Conservation (phyloP, 2,888 invertebrate genomes). For the Helobdella robusta region DNA sequence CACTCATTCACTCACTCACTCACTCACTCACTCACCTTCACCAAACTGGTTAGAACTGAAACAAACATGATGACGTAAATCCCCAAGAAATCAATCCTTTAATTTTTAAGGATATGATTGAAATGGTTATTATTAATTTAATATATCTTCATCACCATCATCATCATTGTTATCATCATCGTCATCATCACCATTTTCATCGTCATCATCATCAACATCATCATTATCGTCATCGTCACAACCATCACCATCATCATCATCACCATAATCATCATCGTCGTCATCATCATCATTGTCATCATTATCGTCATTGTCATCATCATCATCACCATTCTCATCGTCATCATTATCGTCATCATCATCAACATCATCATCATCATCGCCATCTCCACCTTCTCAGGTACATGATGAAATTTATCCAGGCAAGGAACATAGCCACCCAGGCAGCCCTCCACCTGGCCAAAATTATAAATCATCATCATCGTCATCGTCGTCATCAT, state of each 20-base stretch:
- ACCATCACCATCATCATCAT: constrained; percentile 16
- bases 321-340: neutral
- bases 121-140: neutral
- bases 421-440: constrained; percentile 38
- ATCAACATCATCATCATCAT: neutral
- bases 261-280: constrained; percentile 8
- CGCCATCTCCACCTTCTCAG: constrained; percentile 32
- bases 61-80: constrained; percentile 43
- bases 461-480: no score
- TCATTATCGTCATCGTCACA: neutral
- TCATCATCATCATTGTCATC: neutral
- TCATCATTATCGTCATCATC: constrained; percentile 1
- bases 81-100: constrained; percentile 40
- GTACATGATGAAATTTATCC: constrained; percentile 39
- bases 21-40: no score
- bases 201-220: neutral
- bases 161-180: neutral
- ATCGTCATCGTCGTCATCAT: no score
- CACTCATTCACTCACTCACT: no score
- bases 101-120: constrained; percentile 28
- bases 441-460: constrained; percentile 40
- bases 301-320: neutral
- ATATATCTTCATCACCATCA: neutral
- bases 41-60: constrained; percentile 39
- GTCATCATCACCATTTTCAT: neutral